Evolutionary conservation across 2,888 invertebrate genomes (phyloP), one percentile per base, ranked within the genome.

Genomic region (Oeneis ivallda): DNA sequence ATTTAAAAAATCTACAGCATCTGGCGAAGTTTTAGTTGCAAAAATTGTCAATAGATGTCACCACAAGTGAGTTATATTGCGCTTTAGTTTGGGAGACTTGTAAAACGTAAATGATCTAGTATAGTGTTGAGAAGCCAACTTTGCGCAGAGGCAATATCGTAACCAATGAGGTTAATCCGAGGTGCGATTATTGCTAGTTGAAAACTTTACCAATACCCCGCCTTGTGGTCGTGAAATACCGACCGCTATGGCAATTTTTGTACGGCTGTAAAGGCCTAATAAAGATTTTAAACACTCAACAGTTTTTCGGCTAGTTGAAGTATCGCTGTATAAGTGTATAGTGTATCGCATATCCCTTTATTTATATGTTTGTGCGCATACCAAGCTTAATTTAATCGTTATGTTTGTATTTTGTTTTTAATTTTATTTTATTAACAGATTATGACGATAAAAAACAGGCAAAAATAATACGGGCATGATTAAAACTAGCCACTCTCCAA

Each of bases 181-280:
- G 95, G 94, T 95, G 95, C 94, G 95, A 95, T 96, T 96, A 96
- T 96, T 96, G 96, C 96, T 96, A 96, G 95, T 96, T 96, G 96
- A 96, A 96, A 96, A 96, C 96, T 96, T 95, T 95, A 95, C 96
- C 96, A 96, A 96, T 96, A 96, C 95, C 96, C 95, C 95, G 95
- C 95, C 95, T 91, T 93, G 95, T 93, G 94, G 95, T 94, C 95
- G 95, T 96, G 96, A 95, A 96, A 96, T 94, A 95, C 93, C 94
- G 95, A 94, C 94, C 95, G 93, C 95, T 93, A 94, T 93, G 95
- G 95, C 96, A 96, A 96, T 96, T 96, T 96, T 96, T 96, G 95
- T 85, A 94, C 93, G 94, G 94, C 93, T 87, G 91, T 85, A 79
- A 85, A 86, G 90, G 93, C 92, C 92, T 81, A 65, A 78, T 72